These are phyloP conservation scores for Caenorhabditis angaria DNA, from an alignment of 2,888 invertebrate species.

Conservation along the genomic window DNA sequence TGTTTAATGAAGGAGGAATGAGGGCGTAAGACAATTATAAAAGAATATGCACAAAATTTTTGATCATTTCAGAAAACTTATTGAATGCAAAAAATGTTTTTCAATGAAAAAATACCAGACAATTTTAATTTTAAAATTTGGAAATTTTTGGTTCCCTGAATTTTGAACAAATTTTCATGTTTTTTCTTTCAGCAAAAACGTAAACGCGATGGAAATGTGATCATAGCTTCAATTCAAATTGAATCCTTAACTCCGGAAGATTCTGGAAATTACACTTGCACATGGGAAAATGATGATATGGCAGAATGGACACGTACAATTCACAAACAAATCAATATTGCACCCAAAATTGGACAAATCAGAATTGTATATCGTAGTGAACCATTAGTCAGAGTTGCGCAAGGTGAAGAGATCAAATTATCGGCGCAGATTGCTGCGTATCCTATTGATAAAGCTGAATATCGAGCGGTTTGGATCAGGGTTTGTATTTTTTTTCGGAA, in stretches of 20 bases:
- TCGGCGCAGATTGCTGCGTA: constrained; percentile 20
- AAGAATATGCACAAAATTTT: too few species aligned
- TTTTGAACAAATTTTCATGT: too few species aligned
- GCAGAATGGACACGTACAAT: constrained; percentile 9
- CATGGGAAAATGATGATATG: constrained; percentile 20
- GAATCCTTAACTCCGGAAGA: constrained; percentile 31
- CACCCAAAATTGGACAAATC: constrained; percentile 42
- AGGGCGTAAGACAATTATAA: too few species aligned
- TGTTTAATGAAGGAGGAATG: constrained; percentile 8
- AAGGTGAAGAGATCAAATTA: constrained; percentile 8
- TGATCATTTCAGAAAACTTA: too few species aligned
- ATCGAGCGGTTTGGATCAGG: constrained; percentile 43
- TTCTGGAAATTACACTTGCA: constrained; percentile 31
- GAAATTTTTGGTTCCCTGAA: too few species aligned
- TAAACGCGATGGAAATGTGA: not conserved
- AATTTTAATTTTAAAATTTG: too few species aligned
- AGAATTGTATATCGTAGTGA: constrained; percentile 15
- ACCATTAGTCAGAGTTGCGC: constrained; percentile 7
- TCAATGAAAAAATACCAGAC: too few species aligned
- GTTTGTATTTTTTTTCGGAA: constrained; percentile 12
- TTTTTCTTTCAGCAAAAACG: not conserved
- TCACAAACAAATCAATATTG: constrained; percentile 20
- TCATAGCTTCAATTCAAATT: constrained; percentile 16
- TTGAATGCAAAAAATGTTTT: too few species aligned
- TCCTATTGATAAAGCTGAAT: constrained; percentile 23